Base-by-base conservation (phyloP, 2,888 invertebrate genomes). In the Drosophila nigricruria region DNA sequence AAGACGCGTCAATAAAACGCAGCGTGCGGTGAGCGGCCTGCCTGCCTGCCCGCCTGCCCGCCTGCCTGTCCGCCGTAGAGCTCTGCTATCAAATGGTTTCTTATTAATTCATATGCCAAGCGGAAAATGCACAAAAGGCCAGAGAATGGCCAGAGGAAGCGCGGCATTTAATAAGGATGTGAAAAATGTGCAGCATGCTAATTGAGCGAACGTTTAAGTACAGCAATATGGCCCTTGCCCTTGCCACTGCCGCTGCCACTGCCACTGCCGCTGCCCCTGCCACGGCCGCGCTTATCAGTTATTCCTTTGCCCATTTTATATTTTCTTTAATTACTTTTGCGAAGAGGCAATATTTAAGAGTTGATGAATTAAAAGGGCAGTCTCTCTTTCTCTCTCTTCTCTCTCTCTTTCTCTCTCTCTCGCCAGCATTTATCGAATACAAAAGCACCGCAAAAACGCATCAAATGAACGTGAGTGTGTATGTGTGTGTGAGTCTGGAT, bases 101-200 rank as follows among this genome's bases (percentile, higher is more conserved):
- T 82, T 78, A 78, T 72, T 78, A 72, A 85, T 77, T 82, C 72
- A 73, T 64, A 66, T 70, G 79, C 34, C 69, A 61, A 40, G 67
- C 79, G 77, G 77, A 80, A 70, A 82, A 71, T 71, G 60, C 56
- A 56, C 18, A 40, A 68, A 70, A 42, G 57, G 57, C 38, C 38
- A 47, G 25, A 52, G 30, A n/a, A 49, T 34, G 18, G 53, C 2
- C 32, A 14, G 38, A 59, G 40, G 68, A 47, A 38, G 54, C 57
- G 42, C 62, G 45, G 32, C 60, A 67, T 77, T 84, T 84, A 85
- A 84, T 84, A 84, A 88, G 84, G 88, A 84, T 84, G 84, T 88
- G 84, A 84, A 88, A 82, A 77, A 85, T 82, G 77, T 65, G 69
- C 69, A 62, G 82, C 68, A 80, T 87, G 85, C 83, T 84, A 84